Conservation (phyloP, 2,113 vertebrate species). For the Takifugu flavidus region DNA sequence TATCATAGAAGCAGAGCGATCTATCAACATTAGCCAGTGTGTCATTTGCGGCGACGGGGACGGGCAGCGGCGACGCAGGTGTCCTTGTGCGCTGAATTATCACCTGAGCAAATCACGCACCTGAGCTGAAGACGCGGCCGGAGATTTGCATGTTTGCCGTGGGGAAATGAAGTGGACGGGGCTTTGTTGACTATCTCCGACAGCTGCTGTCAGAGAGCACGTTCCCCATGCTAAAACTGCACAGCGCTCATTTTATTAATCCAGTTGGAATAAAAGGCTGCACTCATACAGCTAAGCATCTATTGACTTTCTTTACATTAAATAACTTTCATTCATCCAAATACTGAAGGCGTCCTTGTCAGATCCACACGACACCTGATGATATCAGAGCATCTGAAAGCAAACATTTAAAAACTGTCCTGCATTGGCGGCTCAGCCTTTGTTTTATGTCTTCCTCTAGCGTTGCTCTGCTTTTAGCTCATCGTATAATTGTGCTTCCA, state of each 20-base stretch:
- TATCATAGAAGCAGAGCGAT: slow-evolving; percentile 56
- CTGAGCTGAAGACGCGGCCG: slow-evolving; percentile 55
- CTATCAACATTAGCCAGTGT: slow-evolving; percentile 63
- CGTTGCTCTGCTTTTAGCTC: too few relatives aligned
- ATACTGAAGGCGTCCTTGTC: too few relatives aligned
- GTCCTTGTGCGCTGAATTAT: slow-evolving; percentile 60
- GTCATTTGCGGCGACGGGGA: slow-evolving; percentile 48
- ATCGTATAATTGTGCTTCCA: slow-evolving; percentile 23
- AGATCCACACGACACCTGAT: too few relatives aligned
- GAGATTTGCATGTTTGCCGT: slow-evolving; percentile 69
- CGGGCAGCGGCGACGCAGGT: slow-evolving; percentile 45
- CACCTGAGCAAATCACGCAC: slow-evolving; percentile 63
- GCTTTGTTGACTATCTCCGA: slow-evolving; percentile 43
- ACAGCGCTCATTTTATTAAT: slow-evolving; percentile 30
- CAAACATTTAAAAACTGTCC: too few relatives aligned
- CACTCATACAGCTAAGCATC: too few relatives aligned
- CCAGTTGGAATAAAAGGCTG: too few relatives aligned
- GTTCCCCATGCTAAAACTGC: slow-evolving; percentile 39
- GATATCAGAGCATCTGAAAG: too few relatives aligned
- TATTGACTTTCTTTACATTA: too few relatives aligned
- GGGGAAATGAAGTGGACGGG: slow-evolving; percentile 58
- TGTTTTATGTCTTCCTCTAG: too few relatives aligned
- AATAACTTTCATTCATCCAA: too few relatives aligned
- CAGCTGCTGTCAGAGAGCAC: slow-evolving; percentile 48
- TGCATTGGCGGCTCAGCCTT: too few relatives aligned